phyloP scores from a whole-genome alignment of 2,113 vertebrate genomes.

The Maccullochella peelii region DNA sequence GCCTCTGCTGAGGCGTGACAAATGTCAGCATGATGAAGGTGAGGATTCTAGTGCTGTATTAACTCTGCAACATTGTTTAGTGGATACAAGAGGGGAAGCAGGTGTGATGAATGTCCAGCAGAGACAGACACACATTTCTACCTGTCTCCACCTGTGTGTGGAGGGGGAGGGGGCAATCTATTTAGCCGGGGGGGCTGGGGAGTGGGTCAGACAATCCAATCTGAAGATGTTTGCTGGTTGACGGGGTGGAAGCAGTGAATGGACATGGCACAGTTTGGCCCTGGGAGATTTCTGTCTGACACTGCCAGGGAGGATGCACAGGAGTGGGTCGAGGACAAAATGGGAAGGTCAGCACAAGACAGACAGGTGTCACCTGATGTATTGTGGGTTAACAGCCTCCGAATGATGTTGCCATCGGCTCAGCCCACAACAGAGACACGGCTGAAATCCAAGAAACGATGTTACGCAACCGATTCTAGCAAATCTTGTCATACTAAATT shows the following conservation, averaged over 20 bases:
- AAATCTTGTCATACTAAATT: neutral
- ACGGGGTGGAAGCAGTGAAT: conserved; percentile 69
- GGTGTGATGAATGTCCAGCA: conserved; percentile 71
- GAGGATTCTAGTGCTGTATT: conserved; percentile 73
- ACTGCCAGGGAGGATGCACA: conserved; percentile 47
- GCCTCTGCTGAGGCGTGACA: conserved; percentile 60
- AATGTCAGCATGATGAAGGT: conserved; percentile 79
- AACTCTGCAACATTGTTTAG: conserved; percentile 65
- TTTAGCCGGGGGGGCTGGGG: conserved; percentile 48
- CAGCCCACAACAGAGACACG: conserved; percentile 26
- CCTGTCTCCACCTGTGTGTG: conserved; percentile 64
- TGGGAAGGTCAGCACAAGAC: conserved; percentile 68
- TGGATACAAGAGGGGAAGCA: conserved; percentile 53
- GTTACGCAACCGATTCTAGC: neutral
- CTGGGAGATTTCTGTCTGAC: conserved; percentile 73
- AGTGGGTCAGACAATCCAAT: conserved; percentile 61
- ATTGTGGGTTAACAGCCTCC: conserved; percentile 67
- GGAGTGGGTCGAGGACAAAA: conserved; percentile 62
- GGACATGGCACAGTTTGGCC: conserved; percentile 71
- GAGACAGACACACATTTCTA: conserved; percentile 61
- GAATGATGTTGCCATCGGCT: conserved; percentile 40
- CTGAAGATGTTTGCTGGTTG: conserved; percentile 75
- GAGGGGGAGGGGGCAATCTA: conserved; percentile 30
- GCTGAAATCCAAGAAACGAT: conserved; percentile 43
- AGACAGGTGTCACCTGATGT: conserved; percentile 73